Evolutionary conservation across 2,797 vertebrate species (phyloP).

Genomic region (Esox lucius): DNA sequence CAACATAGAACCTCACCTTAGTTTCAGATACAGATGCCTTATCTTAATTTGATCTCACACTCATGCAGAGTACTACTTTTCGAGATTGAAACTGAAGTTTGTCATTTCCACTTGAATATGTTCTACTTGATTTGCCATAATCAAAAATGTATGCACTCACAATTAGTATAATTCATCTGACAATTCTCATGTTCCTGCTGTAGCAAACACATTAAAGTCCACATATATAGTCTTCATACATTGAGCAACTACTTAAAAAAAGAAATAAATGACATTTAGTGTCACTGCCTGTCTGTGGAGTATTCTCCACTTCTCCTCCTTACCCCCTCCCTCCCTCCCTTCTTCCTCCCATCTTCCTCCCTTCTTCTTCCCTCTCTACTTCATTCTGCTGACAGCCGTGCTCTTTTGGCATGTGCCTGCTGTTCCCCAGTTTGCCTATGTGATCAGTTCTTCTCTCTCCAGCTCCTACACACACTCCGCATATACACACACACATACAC

Average conservation of each 20-base stretch:
- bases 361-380: slow-evolving; percentile 37
- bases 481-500: slow-evolving; percentile 37
- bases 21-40: neutral
- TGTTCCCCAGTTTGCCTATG: slow-evolving; percentile 79
- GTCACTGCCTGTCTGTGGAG: neutral
- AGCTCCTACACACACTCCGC: slow-evolving; percentile 68
- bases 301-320: slow-evolving; percentile 15
- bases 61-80: too few species aligned
- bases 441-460: slow-evolving; percentile 77
- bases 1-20: neutral
- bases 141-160: too few species aligned
- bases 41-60: too few species aligned
- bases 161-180: too few species aligned
- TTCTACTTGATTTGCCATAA: too few species aligned
- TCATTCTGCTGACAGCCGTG: slow-evolving; percentile 67
- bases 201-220: too few species aligned
- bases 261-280: neutral
- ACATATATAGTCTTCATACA: too few species aligned
- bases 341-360: slow-evolving; percentile 36
- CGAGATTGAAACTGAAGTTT: too few species aligned
- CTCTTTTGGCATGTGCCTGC: slow-evolving; percentile 80
- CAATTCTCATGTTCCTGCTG: neutral
- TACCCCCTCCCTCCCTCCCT: slow-evolving; percentile 13
- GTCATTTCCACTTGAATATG: too few species aligned
- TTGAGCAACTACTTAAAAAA: too few species aligned